Percentiles rank a stretch among this genome's conserved stretches.
Conservation (phyloP, 2,797 vertebrate genomes). For the Coendou prehensilis region DNA sequence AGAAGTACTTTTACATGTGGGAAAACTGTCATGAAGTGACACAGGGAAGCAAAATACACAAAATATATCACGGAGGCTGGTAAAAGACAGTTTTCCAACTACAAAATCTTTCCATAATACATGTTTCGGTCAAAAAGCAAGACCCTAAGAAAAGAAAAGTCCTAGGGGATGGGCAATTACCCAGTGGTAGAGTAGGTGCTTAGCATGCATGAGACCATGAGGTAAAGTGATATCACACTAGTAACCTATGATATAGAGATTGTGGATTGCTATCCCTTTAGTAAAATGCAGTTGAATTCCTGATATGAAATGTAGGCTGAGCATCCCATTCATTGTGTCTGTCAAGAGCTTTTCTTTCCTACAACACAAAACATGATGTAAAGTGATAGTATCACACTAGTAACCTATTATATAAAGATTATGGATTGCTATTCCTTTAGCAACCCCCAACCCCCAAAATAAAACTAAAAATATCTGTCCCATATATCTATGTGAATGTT, state of each 20-base stretch:
- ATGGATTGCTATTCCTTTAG: too few relatives aligned
- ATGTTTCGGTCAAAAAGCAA: neutral
- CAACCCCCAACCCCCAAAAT: neutral
- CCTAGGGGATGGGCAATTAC: neutral
- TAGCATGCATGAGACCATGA: neutral
- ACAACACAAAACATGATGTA: neutral
- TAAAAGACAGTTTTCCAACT: neutral
- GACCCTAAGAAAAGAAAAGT: neutral
- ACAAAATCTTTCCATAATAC: neutral
- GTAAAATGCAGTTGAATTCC: neutral
- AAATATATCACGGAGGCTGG: neutral
- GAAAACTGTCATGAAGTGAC: slow-evolving; percentile 23
- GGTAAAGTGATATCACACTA: neutral
- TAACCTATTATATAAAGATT: too few relatives aligned
- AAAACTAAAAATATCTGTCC: neutral
- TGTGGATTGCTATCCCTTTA: neutral
- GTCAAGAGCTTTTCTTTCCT: neutral
- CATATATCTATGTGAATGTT: neutral
- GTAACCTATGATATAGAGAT: neutral
- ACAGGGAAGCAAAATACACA: neutral
- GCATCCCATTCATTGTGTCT: neutral
- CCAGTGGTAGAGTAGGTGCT: neutral
- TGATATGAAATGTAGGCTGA: neutral
- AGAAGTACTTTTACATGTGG: neutral
- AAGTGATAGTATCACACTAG: too few relatives aligned